Evolutionary conservation across 2,113 vertebrate genomes (phyloP).

Genomic region (Bubo bubo): DNA sequence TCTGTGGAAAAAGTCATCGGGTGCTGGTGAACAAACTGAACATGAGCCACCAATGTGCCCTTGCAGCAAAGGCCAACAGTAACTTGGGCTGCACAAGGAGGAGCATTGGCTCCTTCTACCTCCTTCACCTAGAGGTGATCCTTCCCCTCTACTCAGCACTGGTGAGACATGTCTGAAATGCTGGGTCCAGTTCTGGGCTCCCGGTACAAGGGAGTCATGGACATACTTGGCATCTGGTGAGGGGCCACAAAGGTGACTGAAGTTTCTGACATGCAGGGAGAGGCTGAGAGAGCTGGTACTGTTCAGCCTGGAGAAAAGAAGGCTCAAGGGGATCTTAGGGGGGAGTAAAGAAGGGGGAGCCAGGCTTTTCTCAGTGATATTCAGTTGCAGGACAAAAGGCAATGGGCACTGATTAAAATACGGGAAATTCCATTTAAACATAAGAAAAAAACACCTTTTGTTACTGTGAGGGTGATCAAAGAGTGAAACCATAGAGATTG

Average conservation of each 20-base stretch:
- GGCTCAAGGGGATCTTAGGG: not conserved
- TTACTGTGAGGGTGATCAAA: not conserved
- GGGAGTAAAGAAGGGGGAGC: not conserved
- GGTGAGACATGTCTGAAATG: not conserved
- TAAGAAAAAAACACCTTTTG: not conserved
- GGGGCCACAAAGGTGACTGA: accelerated
- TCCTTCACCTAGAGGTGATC: not conserved
- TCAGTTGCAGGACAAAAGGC: not conserved
- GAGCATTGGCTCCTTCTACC: not conserved
- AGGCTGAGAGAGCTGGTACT: not conserved
- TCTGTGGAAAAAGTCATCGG: not conserved
- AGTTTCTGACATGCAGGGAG: not conserved
- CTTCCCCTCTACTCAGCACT: not conserved
- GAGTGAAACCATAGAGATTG: not conserved
- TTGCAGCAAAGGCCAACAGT: not conserved
- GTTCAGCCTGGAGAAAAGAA: not conserved
- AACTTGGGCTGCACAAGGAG: not conserved
- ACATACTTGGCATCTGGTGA: not conserved
- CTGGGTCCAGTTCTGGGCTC: not conserved
- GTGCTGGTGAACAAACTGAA: not conserved
- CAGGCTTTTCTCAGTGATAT: not conserved
- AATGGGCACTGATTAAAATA: not conserved
- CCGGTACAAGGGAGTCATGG: not conserved
- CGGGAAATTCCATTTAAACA: not conserved
- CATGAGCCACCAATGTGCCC: not conserved